Conservation (phyloP, 2,797 vertebrate genomes). For the Pangasius djambal region DNA sequence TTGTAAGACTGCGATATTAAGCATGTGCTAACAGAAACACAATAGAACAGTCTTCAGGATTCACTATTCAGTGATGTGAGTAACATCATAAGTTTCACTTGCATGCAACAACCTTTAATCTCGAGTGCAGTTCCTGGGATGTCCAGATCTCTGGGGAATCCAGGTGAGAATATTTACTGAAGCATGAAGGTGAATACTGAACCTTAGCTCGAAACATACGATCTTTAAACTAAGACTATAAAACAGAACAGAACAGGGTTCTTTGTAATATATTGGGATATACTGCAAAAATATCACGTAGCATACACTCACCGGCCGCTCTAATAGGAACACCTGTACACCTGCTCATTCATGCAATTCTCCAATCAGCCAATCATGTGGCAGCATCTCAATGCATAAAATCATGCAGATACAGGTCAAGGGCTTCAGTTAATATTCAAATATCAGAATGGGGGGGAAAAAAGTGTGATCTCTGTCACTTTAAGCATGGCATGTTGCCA, state of each 20-base stretch:
- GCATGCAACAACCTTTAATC: background rate
- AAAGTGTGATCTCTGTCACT: background rate
- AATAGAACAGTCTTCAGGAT: background rate
- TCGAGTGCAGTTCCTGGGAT: background rate
- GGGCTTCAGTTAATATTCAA: background rate
- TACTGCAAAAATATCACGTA: background rate
- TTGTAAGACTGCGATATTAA: background rate
- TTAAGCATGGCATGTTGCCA: background rate
- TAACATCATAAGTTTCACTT: background rate
- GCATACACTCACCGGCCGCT: background rate
- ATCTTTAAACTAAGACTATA: background rate
- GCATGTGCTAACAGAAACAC: background rate
- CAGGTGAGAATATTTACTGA: background rate
- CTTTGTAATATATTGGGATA: background rate
- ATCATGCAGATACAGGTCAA: background rate
- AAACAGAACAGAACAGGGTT: background rate
- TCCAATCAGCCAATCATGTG: background rate
- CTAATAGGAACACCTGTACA: background rate
- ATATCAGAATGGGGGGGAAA: background rate
- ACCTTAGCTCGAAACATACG: background rate
- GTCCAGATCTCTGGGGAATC: background rate
- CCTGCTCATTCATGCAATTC: background rate
- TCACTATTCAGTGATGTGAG: background rate
- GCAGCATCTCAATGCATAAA: background rate
- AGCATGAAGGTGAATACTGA: background rate